Conservation (phyloP, 37 sponge, comb jelly and placozoan genomes). For the Haliclona indistincta region DNA sequence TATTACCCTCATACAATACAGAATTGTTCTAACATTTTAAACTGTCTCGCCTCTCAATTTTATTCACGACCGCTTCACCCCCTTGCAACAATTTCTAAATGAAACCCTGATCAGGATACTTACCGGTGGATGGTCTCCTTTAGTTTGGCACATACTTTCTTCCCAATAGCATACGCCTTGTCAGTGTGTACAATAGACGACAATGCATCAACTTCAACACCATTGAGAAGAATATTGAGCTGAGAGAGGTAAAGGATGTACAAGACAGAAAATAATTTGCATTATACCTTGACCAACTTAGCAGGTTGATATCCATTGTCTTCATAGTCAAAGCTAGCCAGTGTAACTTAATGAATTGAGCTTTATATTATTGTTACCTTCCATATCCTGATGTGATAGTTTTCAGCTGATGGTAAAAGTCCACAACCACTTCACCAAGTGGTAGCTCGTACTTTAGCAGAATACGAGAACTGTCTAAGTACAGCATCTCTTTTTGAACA, state of each 20-base stretch:
- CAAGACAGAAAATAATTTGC: neutral
- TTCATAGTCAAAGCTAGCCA: conserved; percentile 93
- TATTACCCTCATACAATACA: neutral
- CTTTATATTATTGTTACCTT: conserved; percentile 33
- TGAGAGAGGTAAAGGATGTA: conserved; percentile 5
- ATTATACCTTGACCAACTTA: conserved; percentile 74
- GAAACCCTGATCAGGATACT: too few species aligned
- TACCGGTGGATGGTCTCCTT: conserved; percentile 71
- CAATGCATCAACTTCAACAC: conserved; percentile 83
- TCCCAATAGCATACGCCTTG: conserved; percentile 63
- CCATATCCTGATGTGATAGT: conserved; percentile 90
- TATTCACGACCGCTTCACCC: neutral
- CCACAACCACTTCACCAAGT: conserved; percentile 82
- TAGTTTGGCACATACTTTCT: conserved; percentile 68
- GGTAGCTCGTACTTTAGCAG: conserved; percentile 84
- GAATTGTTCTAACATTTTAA: too few species aligned
- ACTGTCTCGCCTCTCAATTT: too few species aligned
- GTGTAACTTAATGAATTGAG: neutral
- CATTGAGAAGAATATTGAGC: conserved; percentile 93
- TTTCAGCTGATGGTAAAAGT: conserved; percentile 88
- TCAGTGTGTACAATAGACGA: conserved; percentile 74
- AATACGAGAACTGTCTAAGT: conserved; percentile 65
- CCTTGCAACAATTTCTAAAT: too few species aligned
- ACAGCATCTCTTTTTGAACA: conserved; percentile 64
- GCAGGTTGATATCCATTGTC: conserved; percentile 78